Conservation (phyloP, 2,797 vertebrate genomes). For the Phataginus tetradactyla region DNA sequence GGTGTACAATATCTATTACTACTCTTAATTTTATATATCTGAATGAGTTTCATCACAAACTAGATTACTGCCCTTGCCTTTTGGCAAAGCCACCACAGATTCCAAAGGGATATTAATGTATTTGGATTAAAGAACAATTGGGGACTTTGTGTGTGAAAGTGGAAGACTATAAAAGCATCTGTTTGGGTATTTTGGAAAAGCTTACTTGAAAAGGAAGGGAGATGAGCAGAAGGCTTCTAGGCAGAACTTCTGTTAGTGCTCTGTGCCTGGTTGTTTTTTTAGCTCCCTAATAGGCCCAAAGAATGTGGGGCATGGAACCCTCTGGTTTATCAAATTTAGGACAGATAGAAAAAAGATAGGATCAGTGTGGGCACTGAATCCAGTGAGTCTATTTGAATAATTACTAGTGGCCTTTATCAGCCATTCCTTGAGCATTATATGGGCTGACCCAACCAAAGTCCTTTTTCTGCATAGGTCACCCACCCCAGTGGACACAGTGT, state of each 20-base stretch:
- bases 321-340: neutral
- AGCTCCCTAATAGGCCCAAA: neutral
- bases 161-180: slow-evolving; percentile 41
- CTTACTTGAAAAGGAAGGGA: slow-evolving; percentile 5
- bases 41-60: neutral
- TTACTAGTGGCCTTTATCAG: neutral
- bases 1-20: neutral
- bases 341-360: neutral
- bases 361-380: neutral
- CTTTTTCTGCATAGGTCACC: neutral
- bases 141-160: slow-evolving; percentile 49
- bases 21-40: neutral
- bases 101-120: slow-evolving; percentile 44
- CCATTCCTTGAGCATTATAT: neutral
- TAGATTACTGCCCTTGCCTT: slow-evolving; percentile 27
- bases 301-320: too few relatives aligned
- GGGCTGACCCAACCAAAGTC: neutral
- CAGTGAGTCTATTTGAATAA: neutral
- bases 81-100: slow-evolving; percentile 45
- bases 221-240: neutral
- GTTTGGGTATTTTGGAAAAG: slow-evolving; percentile 43
- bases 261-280: neutral
- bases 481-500: neutral
- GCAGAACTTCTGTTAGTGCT: neutral
- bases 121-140: slow-evolving; percentile 62